Percentiles rank a stretch among this genome's conserved stretches.
Conservation (phyloP, 1,140 invertebrate genomes). For the Goniozus legneri region DNA sequence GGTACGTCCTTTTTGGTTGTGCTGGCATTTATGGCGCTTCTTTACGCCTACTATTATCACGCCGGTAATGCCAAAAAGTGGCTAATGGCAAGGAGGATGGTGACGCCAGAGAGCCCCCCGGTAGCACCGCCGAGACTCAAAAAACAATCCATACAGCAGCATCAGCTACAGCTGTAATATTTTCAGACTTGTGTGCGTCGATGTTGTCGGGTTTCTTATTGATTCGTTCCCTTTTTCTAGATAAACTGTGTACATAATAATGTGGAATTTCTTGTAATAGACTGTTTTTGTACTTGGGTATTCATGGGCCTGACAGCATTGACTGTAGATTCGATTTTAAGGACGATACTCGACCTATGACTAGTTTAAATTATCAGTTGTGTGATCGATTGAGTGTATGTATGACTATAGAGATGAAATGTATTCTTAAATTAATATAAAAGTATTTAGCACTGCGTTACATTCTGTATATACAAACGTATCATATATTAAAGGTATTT, state of each 20-base stretch:
- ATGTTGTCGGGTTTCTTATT: too few species aligned
- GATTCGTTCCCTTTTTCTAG: too few species aligned
- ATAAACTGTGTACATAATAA: too few species aligned
- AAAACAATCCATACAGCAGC: conserved; percentile 36
- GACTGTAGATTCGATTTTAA: too few species aligned
- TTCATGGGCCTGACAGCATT: too few species aligned
- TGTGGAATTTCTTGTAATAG: too few species aligned
- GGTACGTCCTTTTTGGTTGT: conserved; percentile 50
- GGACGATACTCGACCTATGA: too few species aligned
- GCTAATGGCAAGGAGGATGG: conserved; percentile 41
- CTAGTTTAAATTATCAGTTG: too few species aligned
- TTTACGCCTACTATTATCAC: conserved; percentile 53
- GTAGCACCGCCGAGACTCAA: conserved; percentile 54
- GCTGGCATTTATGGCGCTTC: conserved; percentile 44
- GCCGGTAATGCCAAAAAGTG: conserved; percentile 50
- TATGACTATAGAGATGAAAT: not conserved
- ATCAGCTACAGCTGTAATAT: conserved; percentile 35
- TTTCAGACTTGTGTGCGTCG: too few species aligned
- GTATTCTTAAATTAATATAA: not conserved
- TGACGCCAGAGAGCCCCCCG: conserved; percentile 27
- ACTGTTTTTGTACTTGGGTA: too few species aligned
- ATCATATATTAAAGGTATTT: conserved; percentile 36
- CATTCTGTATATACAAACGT: conserved; percentile 21
- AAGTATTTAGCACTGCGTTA: not conserved
- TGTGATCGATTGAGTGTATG: too few species aligned